Percentiles rank a stretch among this genome's conserved stretches.
These are phyloP conservation scores for Mobula hypostoma DNA, from an alignment of 2,113 vertebrate species.

Conservation along the genomic window DNA sequence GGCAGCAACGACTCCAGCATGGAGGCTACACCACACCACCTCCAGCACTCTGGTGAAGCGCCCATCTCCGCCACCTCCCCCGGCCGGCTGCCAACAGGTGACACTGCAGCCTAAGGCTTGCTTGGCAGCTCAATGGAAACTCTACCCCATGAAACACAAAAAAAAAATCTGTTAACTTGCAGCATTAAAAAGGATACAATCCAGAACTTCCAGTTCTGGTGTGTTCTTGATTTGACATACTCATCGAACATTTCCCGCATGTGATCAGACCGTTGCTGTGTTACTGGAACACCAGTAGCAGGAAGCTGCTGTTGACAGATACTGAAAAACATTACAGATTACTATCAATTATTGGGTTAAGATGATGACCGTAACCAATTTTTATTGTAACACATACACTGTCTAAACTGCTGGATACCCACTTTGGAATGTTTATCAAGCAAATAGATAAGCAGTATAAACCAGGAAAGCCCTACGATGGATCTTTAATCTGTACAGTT, in stretches of 20 bases:
- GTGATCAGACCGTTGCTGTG: constrained; percentile 64
- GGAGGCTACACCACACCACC: too few species aligned
- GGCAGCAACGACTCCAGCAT: too few species aligned
- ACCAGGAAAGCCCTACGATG: neutral
- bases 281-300: constrained; percentile 74
- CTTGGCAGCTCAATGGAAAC: neutral
- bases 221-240: constrained; percentile 78
- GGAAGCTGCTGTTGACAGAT: constrained; percentile 88
- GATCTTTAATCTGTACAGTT: neutral
- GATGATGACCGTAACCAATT: neutral
- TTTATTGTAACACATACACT: neutral
- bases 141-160: neutral
- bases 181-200: constrained; percentile 78
- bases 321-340: constrained; percentile 51
- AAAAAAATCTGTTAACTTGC: neutral
- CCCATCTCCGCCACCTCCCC: too few species aligned
- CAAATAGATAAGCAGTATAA: neutral
- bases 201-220: constrained; percentile 98
- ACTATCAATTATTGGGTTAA: neutral
- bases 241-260: constrained; percentile 81
- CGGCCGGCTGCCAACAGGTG: too few species aligned
- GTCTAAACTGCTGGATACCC: neutral
- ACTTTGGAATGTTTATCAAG: neutral
- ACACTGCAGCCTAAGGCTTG: too few species aligned
- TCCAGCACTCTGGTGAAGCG: too few species aligned